A percentile compares a stretch with the other conserved stretches of the same genome.
Evolutionary conservation across 2,113 vertebrate genomes (phyloP).

Genomic region (Xenus cinereus): DNA sequence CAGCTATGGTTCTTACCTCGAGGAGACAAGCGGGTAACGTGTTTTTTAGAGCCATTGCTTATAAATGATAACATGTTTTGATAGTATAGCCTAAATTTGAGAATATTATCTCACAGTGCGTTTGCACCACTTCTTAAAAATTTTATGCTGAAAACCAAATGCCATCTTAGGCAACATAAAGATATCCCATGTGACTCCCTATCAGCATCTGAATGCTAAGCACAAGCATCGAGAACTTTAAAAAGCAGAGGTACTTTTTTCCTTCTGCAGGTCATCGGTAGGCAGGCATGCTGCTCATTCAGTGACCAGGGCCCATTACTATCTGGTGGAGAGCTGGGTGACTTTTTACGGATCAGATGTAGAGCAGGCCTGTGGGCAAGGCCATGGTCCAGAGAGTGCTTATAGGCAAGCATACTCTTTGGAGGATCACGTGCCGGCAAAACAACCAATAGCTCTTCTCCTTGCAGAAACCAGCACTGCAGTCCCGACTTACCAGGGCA

Average conservation of each 20-base stretch:
- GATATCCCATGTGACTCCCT: not conserved
- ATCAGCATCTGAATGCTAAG: not conserved
- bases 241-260: not conserved
- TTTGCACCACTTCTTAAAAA: not conserved
- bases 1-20: not conserved
- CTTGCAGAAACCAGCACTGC: not conserved
- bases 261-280: not conserved
- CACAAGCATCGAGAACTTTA: not conserved
- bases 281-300: not conserved
- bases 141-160: constrained; percentile 4
- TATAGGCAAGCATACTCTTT: not conserved
- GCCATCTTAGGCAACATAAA: constrained; percentile 11
- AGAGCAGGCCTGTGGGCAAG: not conserved
- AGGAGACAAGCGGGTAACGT: not conserved
- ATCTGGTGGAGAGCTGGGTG: not conserved
- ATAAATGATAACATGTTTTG: constrained; percentile 9
- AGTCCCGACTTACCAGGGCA: not conserved
- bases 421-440: not conserved
- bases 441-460: not conserved
- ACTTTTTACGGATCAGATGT: not conserved
- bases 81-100: constrained; percentile 10
- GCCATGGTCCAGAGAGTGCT: not conserved
- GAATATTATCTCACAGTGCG: not conserved
- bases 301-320: not conserved
- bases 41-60: not conserved